A percentile compares a stretch with the other conserved stretches of the same genome.
Evolutionary conservation across 2,797 vertebrate species (phyloP).

Genomic region (Botia almorhae): DNA sequence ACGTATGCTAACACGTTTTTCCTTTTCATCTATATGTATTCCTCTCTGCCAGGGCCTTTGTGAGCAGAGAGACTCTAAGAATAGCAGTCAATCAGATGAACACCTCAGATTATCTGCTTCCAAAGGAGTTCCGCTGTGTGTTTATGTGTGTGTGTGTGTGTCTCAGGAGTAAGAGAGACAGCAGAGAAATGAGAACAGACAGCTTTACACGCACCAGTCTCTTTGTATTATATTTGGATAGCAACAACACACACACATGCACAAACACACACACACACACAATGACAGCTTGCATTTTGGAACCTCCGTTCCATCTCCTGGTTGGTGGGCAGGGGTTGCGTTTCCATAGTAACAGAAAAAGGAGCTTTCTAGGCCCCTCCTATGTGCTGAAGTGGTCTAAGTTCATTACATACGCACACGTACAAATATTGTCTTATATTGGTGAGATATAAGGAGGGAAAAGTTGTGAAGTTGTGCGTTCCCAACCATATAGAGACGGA

Average conservation of each 20-base stretch:
- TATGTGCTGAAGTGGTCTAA: conserved; percentile 47
- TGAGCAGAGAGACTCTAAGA: conserved; percentile 50
- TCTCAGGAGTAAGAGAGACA: conserved; percentile 63
- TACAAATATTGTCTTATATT: conserved; percentile 31
- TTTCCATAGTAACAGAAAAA: conserved; percentile 80
- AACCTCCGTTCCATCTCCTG: conserved; percentile 52
- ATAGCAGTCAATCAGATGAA: conserved; percentile 54
- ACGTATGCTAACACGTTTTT: conserved; percentile 32
- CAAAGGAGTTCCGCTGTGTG: conserved; percentile 43
- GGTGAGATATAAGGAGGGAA: conserved; percentile 73
- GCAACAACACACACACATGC: conserved; percentile 55
- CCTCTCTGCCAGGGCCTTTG: conserved; percentile 40
- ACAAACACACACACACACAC: conserved; percentile 53
- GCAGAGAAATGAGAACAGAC: conserved; percentile 67
- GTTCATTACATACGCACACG: conserved; percentile 9
- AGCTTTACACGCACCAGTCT: conserved; percentile 60
- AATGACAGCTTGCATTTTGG: conserved; percentile 44
- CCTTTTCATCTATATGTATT: conserved; percentile 48
- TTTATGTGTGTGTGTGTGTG: not conserved
- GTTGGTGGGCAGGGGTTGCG: conserved; percentile 63
- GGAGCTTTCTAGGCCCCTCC: conserved; percentile 16
- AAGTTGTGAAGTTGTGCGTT: not conserved
- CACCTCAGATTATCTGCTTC: conserved; percentile 49
- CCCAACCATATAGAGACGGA: not conserved
- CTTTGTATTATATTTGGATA: conserved; percentile 59